These are phyloP conservation scores for Ciona savignyi DNA, from an alignment of 23 tunicate genomes.

Conservation along the genomic window DNA sequence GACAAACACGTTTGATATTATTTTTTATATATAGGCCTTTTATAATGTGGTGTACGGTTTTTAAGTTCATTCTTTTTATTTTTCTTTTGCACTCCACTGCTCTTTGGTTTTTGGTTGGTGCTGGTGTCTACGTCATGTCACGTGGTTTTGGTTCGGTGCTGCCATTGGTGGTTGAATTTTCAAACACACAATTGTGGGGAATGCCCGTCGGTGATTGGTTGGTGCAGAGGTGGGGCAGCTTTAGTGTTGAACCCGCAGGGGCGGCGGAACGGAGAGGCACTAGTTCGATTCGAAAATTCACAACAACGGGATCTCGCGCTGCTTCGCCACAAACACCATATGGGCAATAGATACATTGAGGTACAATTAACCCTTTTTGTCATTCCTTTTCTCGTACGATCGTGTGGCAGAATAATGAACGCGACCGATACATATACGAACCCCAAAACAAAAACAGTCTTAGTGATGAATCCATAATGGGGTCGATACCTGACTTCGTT, in stretches of 20 bases:
- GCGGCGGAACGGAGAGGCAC: constrained; percentile 96
- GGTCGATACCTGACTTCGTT: no score
- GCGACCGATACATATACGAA: neutral
- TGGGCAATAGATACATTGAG: constrained; percentile 98
- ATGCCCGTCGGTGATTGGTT: neutral
- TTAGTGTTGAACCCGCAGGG: constrained; percentile 93
- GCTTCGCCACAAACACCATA: constrained; percentile 96
- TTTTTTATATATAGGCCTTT: no score
- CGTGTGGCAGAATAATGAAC: neutral
- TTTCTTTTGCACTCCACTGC: constrained; percentile 4
- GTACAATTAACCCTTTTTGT: no score
- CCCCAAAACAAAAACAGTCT: constrained; percentile 70
- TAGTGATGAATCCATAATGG: constrained; percentile 90
- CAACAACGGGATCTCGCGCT: constrained; percentile 90
- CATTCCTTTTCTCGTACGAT: no score
- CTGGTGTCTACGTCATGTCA: neutral
- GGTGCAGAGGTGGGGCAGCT: constrained; percentile 94
- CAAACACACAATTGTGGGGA: neutral
- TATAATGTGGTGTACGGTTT: no score
- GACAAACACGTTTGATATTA: no score
- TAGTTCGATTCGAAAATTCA: constrained; percentile 73
- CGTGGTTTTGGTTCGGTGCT: neutral
- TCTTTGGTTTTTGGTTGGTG: constrained; percentile 5
- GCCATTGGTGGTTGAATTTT: constrained; percentile 3
- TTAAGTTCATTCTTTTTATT: no score